Conservation (phyloP, 2,888 invertebrate genomes). For the Antheraea yamamai region DNA sequence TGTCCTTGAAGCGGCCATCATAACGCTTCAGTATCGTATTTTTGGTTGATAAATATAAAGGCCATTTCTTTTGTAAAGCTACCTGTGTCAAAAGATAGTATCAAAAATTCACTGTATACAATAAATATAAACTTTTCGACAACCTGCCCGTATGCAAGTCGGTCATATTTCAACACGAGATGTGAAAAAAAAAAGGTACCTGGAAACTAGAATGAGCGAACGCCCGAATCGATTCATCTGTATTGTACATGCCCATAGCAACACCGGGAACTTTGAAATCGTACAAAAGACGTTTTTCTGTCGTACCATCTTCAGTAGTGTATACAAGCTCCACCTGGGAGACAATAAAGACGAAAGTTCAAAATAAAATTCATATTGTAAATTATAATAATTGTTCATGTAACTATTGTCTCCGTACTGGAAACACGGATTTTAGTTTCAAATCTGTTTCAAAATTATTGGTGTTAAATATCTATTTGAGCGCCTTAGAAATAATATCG, state of each 20-base stretch:
- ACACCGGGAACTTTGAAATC: conserved; percentile 89
- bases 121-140: background rate
- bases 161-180: background rate
- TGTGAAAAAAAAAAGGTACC: conserved; percentile 43
- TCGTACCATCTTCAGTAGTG: conserved; percentile 84
- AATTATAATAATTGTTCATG: background rate
- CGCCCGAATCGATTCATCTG: conserved; percentile 90
- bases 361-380: background rate
- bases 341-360: background rate
- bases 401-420: background rate
- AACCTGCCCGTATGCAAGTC: background rate
- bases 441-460: background rate
- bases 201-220: conserved; percentile 96
- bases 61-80: conserved; percentile 92
- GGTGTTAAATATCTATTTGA: too few relatives aligned
- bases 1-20: conserved; percentile 95
- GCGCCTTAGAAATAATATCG: too few relatives aligned
- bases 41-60: conserved; percentile 94
- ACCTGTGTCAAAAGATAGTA: conserved; percentile 68
- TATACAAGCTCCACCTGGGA: conserved; percentile 87
- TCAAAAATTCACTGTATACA: background rate
- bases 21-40: conserved; percentile 95
- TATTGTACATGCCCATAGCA: conserved; percentile 95
- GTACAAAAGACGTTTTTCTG: conserved; percentile 83
- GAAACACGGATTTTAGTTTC: background rate